Base-by-base conservation (phyloP, 2,797 vertebrate species). In the Cryptoprocta ferox region DNA sequence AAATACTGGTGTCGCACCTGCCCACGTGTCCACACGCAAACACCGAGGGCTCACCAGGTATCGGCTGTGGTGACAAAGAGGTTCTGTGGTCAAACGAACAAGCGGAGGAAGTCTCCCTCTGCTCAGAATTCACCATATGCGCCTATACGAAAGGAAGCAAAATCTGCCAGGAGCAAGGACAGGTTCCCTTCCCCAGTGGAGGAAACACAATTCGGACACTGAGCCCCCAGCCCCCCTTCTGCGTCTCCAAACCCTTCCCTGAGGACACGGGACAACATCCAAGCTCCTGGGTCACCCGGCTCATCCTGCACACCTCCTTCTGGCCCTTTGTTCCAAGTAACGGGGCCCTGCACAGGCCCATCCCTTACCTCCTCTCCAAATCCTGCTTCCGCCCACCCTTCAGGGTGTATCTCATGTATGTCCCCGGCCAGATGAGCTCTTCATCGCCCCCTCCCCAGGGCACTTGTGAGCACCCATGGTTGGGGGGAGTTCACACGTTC, bases 321-420 rank as follows among this genome's bases (percentile, higher is more conserved):
- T 11, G 13, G 0, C 24, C 66, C 61, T 75, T 26, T 2, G 35
- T 48, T 53, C 32, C 37, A 32, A 15, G 28, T 19, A 37, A 24
- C 28, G 0, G 2, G 10, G 10, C 53, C 56, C 45, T 16, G 28
- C 15, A 15, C 26, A 10, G 3, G 4, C 2, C 1, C 9, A 65
- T 21, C 4, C 35, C 63, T 32, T 71, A 5, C n/a, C 24, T 26
- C 13, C 19, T 63, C 37, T 66, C 68, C 48, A 56, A 8, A n/a
- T 39, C 45, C 59, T 68, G 48, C 28, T 15, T 48, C 50, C 1
- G 7, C 21, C 26, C 39, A 28, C 6, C 65, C 83, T 65, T 59
- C 32, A 5, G 7, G 90, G 9, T 30, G 48, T 16, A 13, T 30
- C n/a, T 63, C 19, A 11, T 39, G 50, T 1, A 4, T 59, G 19